A percentile compares a stretch with the other conserved stretches of the same genome.
Evolutionary conservation across 2,888 invertebrate species (phyloP).

Genomic region (Acleris laterana): DNA sequence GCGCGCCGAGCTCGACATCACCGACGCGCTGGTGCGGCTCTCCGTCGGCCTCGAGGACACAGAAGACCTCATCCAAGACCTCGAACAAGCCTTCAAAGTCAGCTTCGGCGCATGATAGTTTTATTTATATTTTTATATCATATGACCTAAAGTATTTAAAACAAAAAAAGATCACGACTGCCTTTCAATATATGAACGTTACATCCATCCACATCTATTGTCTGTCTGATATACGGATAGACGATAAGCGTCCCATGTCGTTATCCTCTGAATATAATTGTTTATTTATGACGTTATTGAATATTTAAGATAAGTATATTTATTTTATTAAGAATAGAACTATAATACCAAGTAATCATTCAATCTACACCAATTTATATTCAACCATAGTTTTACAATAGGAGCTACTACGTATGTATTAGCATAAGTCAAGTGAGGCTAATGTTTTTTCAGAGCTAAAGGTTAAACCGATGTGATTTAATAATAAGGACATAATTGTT

Average conservation of each 20-base stretch:
- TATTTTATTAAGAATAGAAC: background rate
- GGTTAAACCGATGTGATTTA: constrained; percentile 18
- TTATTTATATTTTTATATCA: background rate
- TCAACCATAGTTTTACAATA: constrained; percentile 27
- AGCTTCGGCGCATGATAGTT: too few relatives aligned
- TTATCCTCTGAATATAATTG: background rate
- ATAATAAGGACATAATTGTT: constrained; percentile 4
- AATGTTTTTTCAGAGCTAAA: constrained; percentile 33
- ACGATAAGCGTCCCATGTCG: background rate
- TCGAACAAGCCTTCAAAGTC: constrained; percentile 90
- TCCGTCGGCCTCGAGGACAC: constrained; percentile 96
- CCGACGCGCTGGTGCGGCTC: constrained; percentile 92
- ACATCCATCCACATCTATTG: background rate
- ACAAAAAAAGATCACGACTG: constrained; percentile 1
- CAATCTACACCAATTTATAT: constrained; percentile 30
- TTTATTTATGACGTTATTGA: constrained; percentile 2
- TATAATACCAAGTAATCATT: constrained; percentile 14
- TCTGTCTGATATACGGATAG: constrained; percentile 11
- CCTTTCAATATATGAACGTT: background rate
- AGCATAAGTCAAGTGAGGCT: constrained; percentile 48
- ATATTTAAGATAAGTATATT: background rate
- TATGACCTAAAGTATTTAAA: background rate
- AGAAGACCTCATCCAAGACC: constrained; percentile 93
- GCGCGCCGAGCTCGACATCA: constrained; percentile 90
- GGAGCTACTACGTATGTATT: constrained; percentile 32